phyloP scores from a whole-genome alignment of 2,797 vertebrate genomes.

The Gorsachius magnificus region DNA sequence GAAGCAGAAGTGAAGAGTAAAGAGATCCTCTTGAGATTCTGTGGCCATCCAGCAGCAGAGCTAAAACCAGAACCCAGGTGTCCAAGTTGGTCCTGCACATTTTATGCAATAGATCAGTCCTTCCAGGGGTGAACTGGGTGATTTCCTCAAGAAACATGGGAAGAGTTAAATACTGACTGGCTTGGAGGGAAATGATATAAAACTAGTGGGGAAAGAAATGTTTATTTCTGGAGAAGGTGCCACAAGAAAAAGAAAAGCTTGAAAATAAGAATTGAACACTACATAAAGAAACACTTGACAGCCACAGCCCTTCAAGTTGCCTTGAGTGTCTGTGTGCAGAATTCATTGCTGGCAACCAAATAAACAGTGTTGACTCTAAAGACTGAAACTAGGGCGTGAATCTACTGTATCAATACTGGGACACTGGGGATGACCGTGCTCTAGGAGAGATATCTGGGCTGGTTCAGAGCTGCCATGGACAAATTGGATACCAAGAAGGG shows the following conservation, averaged over 20 bases:
- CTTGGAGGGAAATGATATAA: background rate
- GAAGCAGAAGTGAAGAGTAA: background rate
- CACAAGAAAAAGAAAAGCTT: background rate
- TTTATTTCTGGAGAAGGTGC: conserved; percentile 4
- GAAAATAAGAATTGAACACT: background rate
- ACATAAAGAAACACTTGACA: conserved; percentile 23
- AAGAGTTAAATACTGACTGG: background rate
- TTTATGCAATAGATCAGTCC: background rate
- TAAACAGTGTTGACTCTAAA: background rate
- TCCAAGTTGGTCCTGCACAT: background rate
- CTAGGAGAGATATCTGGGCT: background rate
- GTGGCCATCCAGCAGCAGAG: background rate
- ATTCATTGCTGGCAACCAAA: conserved; percentile 2
- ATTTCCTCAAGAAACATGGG: background rate
- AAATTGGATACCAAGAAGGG: background rate
- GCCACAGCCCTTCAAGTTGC: background rate
- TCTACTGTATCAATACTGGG: background rate
- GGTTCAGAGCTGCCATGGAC: background rate
- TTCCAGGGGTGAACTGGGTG: background rate
- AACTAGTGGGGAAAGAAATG: background rate
- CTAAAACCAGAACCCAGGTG: background rate
- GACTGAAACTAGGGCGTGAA: background rate
- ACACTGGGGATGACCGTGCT: background rate
- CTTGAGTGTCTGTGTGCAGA: background rate
- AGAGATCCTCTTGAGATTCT: background rate